Conservation (phyloP, 2,797 vertebrate species). For the Fratercula arctica region DNA sequence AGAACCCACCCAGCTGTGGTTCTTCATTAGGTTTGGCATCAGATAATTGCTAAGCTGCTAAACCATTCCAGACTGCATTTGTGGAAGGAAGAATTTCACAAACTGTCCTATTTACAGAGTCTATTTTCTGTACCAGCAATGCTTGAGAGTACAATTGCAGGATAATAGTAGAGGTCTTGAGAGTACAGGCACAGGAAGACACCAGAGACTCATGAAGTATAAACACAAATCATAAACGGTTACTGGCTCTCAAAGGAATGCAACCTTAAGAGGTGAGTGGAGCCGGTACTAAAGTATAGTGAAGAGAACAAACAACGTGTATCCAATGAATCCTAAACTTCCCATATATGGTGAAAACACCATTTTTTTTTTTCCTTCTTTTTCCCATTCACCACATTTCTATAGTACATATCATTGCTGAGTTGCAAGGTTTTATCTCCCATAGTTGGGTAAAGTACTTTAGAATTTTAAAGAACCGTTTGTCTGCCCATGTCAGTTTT, state of each 20-base stretch:
- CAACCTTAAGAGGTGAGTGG: background rate
- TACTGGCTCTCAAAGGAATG: background rate
- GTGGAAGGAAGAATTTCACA: background rate
- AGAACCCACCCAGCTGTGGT: too few species aligned
- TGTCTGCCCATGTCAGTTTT: background rate
- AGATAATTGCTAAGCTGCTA: background rate
- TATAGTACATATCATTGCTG: background rate
- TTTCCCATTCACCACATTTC: background rate
- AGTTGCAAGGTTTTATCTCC: background rate
- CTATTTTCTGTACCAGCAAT: background rate
- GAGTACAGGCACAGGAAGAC: background rate
- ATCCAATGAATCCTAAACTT: background rate
- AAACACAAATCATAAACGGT: background rate
- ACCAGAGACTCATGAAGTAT: background rate
- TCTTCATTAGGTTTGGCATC: background rate
- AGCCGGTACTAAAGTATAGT: background rate
- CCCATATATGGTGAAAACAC: background rate
- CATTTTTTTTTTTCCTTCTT: background rate
- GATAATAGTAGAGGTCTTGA: background rate
- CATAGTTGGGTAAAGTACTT: background rate
- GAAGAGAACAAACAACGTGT: background rate
- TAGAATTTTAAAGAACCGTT: background rate
- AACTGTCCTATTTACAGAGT: background rate
- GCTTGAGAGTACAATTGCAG: background rate
- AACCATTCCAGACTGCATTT: background rate